These are phyloP conservation scores for Onychorhynchus coronatus DNA, from an alignment of 2,113 vertebrate genomes.

Conservation along the genomic window DNA sequence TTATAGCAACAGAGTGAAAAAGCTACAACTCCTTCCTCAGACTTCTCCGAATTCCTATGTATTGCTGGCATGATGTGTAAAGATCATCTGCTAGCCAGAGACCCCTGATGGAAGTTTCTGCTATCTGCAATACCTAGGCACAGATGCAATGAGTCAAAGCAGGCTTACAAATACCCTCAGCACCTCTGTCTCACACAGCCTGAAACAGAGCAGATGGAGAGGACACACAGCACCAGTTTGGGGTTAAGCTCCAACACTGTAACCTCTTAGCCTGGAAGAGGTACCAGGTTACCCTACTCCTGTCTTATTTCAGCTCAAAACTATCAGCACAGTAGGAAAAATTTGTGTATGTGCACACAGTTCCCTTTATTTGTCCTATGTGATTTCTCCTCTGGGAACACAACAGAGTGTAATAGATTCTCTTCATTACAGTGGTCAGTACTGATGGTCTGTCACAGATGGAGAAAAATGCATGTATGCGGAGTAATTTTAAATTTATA, in stretches of 20 bases:
- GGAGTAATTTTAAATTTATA: constrained; percentile 51
- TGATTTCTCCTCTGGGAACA: not conserved
- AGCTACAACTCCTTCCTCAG: not conserved
- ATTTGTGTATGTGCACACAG: not conserved
- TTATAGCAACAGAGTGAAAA: not conserved
- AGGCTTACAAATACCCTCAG: not conserved
- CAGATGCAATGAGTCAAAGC: not conserved
- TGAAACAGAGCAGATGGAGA: not conserved
- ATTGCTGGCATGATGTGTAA: accelerated
- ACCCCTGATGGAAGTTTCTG: constrained; percentile 52
- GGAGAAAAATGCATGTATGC: not conserved
- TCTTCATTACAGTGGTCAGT: not conserved
- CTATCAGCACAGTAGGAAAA: not conserved
- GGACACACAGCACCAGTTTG: not conserved
- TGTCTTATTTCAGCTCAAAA: not conserved
- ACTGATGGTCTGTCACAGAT: not conserved
- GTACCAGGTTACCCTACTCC: not conserved
- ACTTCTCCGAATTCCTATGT: not conserved
- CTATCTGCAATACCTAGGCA: not conserved
- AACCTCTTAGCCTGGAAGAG: not conserved
- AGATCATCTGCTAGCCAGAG: constrained; percentile 48
- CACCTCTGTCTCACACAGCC: not conserved
- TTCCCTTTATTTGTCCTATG: not conserved
- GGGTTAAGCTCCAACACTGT: not conserved
- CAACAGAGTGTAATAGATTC: not conserved